Conservation (phyloP, 2,797 vertebrate genomes). For the Ceryle rudis region DNA sequence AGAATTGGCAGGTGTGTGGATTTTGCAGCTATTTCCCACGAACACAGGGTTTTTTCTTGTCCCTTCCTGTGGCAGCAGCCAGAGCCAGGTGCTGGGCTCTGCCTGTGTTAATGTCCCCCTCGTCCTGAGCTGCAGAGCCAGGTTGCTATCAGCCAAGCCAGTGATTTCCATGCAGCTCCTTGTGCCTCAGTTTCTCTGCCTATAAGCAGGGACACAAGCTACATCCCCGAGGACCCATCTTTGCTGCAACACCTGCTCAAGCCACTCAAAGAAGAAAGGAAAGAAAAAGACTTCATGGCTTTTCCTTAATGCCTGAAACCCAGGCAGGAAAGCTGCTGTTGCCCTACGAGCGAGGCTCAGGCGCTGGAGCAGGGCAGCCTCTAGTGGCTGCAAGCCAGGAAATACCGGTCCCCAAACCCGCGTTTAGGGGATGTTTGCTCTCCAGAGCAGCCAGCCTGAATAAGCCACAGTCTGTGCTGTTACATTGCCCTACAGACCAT, state of each 20-base stretch:
- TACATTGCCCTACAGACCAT: neutral
- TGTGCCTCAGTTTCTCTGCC: neutral
- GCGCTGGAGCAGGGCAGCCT: slow-evolving; percentile 62
- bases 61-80: neutral
- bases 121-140: neutral
- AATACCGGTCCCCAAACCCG: neutral
- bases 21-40: neutral
- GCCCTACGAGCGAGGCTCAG: neutral
- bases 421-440: neutral
- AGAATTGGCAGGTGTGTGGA: neutral
- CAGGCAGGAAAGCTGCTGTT: neutral
- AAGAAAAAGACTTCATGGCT: neutral
- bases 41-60: neutral
- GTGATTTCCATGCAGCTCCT: neutral
- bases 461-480: neutral
- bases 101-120: accelerated
- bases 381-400: slow-evolving; percentile 55
- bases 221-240: neutral
- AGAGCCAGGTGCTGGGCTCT: neutral
- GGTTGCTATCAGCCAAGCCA: too few species aligned
- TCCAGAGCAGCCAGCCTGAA: neutral
- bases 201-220: neutral
- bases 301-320: neutral
- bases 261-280: neutral
- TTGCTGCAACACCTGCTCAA: neutral